Evolutionary conservation across 2,797 vertebrate genomes (phyloP).

Genomic region (Chelonia mydas): DNA sequence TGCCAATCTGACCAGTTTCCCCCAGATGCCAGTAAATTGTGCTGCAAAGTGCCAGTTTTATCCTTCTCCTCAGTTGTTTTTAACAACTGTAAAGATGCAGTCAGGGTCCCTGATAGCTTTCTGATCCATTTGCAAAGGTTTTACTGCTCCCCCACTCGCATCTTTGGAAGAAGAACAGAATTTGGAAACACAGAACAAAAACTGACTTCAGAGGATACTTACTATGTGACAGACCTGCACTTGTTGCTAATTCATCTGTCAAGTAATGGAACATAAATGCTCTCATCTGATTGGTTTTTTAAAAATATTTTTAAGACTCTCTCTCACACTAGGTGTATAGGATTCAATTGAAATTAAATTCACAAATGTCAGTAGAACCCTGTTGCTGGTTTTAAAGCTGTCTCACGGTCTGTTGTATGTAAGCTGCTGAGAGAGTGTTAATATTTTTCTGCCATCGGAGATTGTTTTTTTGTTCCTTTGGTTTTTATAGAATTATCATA

Average conservation of each 20-base stretch:
- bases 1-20: not conserved
- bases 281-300: not conserved
- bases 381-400: not conserved
- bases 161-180: not conserved
- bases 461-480: not conserved
- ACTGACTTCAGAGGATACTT: not conserved
- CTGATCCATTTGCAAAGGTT: not conserved
- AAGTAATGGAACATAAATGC: not conserved
- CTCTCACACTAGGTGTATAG: rapidly evolving
- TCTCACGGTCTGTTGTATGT: rapidly evolving
- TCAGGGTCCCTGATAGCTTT: not conserved
- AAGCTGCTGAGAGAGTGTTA: rapidly evolving
- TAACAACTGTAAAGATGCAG: not conserved
- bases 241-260: not conserved
- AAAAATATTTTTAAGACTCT: not conserved
- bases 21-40: not conserved
- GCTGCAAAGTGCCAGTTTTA: not conserved
- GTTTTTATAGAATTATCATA: not conserved
- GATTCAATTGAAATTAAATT: not conserved
- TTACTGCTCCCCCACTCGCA: not conserved
- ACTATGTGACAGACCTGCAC: not conserved
- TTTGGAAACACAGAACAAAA: not conserved
- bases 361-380: rapidly evolving
- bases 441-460: rapidly evolving
- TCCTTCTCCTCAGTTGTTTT: not conserved